Evolutionary conservation across 2,797 vertebrate species (phyloP), one percentile per base, ranked within the genome.

Genomic region (Manis pentadactyla): DNA sequence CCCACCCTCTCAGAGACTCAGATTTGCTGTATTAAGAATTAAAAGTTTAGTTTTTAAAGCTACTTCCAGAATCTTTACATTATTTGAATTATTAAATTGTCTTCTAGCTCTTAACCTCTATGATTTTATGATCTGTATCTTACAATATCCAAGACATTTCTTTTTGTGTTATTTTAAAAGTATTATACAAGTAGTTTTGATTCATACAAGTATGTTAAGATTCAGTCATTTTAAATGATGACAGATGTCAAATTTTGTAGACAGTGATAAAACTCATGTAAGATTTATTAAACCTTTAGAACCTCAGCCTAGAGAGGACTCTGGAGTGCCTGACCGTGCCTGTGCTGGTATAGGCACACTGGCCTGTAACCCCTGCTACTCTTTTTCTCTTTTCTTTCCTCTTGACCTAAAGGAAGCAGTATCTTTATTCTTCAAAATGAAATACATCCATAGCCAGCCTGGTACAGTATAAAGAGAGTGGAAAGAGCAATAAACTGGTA

Each of bases 111-210:
- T 95, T 85, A 96, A 94, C 79, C 86, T 74, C 21, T 94, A 42
- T 92, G 46, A 89, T 86, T 96, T 96, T 83, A 83, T 57, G 66
- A 68, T 71, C 23, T 8, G 29, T 55, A 34, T 66, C 71, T 87
- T 91, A 79, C 1, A 96, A 82, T 82, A 82, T 25, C 59, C 42
- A 85, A 95, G 49, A 63, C 23, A 84, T 90, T 94, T 94, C 23
- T 93, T 95, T 46, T 75, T 81, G 55, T 92, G 71, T 78, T 93
- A 81, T 90, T 90, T 95, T 86, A 55, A 68, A 92, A 91, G 18
- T 77, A 49, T 57, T 25, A 14, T 42, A 90, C 21, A 73, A 94
- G 46, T 87, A 31, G 53, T 87, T 94, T 86, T 57, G 59, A 39
- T 39, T 39, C 37, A 39, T 39, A 39, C 37, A 39, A 39, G 37